A percentile compares a stretch with the other conserved stretches of the same genome.
These are phyloP conservation scores for Rallus crepitans DNA, from an alignment of 2,797 vertebrate species.

Conservation along the genomic window DNA sequence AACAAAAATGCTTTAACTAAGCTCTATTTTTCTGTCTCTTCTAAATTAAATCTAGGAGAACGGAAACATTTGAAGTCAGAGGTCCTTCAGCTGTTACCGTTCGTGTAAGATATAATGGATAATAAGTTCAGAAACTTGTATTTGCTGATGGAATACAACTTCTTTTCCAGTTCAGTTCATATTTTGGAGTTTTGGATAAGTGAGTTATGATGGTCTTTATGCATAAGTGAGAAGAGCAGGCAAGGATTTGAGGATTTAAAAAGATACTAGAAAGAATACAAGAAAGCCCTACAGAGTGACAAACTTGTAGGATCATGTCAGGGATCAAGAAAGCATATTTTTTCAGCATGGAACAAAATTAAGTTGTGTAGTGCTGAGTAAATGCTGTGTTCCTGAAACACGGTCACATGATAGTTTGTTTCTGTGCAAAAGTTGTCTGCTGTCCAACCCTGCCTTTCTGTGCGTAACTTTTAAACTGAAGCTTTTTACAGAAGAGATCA, in stretches of 20 bases:
- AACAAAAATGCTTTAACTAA: not conserved
- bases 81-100: not conserved
- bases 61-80: not conserved
- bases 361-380: not conserved
- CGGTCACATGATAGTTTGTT: not conserved
- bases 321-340: not conserved
- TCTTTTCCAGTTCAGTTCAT: not conserved
- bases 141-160: not conserved
- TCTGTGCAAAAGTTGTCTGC: not conserved
- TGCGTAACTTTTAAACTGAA: not conserved
- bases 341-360: not conserved
- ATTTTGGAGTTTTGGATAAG: not conserved
- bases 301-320: not conserved
- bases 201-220: not conserved
- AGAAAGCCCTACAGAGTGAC: not conserved
- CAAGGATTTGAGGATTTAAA: not conserved
- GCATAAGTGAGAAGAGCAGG: not conserved
- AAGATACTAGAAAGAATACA: not conserved
- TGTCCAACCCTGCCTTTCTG: not conserved
- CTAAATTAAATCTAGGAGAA: not conserved
- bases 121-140: not conserved
- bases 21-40: not conserved
- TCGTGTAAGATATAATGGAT: accelerated
- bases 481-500: not conserved
- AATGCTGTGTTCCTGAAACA: not conserved